Percentiles rank a stretch among this genome's conserved stretches.
Conservation (phyloP, 2,888 invertebrate genomes). For the Caenorhabditis auriculariae region DNA sequence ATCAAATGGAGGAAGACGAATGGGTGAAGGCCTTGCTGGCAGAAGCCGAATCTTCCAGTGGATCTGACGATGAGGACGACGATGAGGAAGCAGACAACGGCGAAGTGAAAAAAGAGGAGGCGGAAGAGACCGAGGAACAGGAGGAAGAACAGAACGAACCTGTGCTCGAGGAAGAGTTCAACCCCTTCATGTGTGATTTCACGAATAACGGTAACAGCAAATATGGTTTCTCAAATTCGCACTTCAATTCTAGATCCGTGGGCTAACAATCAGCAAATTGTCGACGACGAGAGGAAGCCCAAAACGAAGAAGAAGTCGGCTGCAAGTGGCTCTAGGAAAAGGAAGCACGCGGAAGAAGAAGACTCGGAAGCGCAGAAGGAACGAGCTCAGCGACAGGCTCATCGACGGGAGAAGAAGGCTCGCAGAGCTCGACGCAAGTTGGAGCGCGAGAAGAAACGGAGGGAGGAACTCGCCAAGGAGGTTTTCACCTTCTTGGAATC, state of each 20-base stretch:
- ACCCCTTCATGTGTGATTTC: constrained; percentile 82
- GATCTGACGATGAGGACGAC: constrained; percentile 26
- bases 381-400: constrained; percentile 71
- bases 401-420: constrained; percentile 65
- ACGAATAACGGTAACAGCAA: constrained; percentile 58
- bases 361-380: constrained; percentile 65
- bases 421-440: constrained; percentile 57
- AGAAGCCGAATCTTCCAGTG: constrained; percentile 44
- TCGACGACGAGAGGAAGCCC: constrained; percentile 67
- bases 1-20: constrained; percentile 41
- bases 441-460: constrained; percentile 69
- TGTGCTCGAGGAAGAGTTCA: constrained; percentile 75
- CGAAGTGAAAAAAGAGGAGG: constrained; percentile 5
- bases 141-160: constrained; percentile 9
- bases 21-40: constrained; percentile 47
- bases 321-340: too few species aligned
- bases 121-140: constrained; percentile 19
- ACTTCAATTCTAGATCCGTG: constrained; percentile 78
- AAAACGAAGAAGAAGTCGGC: constrained; percentile 71
- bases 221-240: neutral
- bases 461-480: constrained; percentile 52
- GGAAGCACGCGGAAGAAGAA: constrained; percentile 22
- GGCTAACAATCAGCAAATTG: constrained; percentile 67
- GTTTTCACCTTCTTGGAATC: constrained; percentile 5
- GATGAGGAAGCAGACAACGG: constrained; percentile 26